Evolutionary conservation across 2,797 vertebrate genomes (phyloP).

Genomic region (Syncerus caffer): DNA sequence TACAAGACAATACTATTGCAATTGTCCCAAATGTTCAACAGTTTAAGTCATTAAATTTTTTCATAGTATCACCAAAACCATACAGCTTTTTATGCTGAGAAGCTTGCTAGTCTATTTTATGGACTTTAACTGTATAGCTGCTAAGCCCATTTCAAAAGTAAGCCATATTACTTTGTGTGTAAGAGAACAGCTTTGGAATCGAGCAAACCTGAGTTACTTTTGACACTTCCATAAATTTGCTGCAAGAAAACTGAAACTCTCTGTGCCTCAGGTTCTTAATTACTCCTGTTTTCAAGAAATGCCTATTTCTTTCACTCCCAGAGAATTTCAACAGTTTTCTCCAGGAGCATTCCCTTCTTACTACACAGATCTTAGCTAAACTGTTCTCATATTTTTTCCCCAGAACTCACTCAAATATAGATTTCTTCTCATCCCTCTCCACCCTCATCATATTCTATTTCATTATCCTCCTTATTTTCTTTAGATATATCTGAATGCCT

Average conservation of each 20-base stretch:
- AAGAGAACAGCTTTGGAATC: not conserved
- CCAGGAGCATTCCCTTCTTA: not conserved
- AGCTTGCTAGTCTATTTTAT: not conserved
- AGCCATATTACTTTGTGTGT: not conserved
- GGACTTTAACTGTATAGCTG: no score
- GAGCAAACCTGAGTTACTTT: not conserved
- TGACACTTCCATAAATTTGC: not conserved
- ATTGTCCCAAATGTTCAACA: not conserved
- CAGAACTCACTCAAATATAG: not conserved
- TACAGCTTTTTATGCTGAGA: not conserved
- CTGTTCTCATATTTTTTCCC: not conserved
- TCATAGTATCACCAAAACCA: not conserved
- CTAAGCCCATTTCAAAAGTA: not conserved
- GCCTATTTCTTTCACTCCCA: not conserved
- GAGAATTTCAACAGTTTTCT: not conserved
- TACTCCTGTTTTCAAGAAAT: not conserved
- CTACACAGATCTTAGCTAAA: not conserved
- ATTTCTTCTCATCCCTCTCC: not conserved
- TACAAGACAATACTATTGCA: no score
- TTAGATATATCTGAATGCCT: not conserved
- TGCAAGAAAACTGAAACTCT: not conserved
- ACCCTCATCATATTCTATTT: not conserved
- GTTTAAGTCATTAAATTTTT: not conserved
- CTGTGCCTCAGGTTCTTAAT: not conserved
- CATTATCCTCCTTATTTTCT: not conserved